Base-by-base conservation (phyloP, 2,113 vertebrate species). In the Epinephelus fuscoguttatus region DNA sequence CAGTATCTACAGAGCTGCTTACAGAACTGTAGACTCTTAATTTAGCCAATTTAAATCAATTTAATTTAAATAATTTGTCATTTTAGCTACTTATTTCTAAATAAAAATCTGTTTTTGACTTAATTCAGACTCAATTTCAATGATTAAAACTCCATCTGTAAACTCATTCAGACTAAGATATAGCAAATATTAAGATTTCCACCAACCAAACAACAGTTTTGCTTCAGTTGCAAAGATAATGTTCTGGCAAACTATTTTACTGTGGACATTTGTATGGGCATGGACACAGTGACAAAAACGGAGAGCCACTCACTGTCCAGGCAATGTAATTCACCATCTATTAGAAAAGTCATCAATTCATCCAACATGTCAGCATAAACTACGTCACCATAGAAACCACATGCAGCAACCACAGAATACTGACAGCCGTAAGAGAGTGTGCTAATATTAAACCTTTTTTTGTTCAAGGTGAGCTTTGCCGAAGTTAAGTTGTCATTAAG, bases 371-470 rank as follows among this genome's bases (percentile, higher is more conserved):
- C 80, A 53, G 63, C 49, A 15, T 30, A 4, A 78, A 79, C 50
- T 60, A n/a, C 17, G 80, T 87, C 33, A 66, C 84, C 79, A 86
- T 81, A 62, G 90, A 73, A 91, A 90, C 64, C 4, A 70, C 80
- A 87, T 2, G 49, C 63, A 59, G 70, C 56, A 37, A 47, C 21
- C 23, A 21, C 18, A 33, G 52, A 78, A 69, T n/a, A 27, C 23
- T 74, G 67, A 61, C 53, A 76, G 4, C 19, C n/a, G 19, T 56
- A 27, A 56, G 62, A 53, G 33, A 60, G 56, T 47, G 55, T 47
- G 33, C 57, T 64, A 37, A 62, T 60, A 77, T 57, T 55, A 70
- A 76, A 56, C 13, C 49, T 63, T 69, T 56, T 69, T 66, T 30
- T 40, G 11, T 60, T 57, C 9, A 17, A 70, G 52, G 56, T 73